Evolutionary conservation across 2,888 invertebrate genomes (phyloP), one percentile per base, ranked within the genome.

Genomic region (Sabellastarte sp.): DNA sequence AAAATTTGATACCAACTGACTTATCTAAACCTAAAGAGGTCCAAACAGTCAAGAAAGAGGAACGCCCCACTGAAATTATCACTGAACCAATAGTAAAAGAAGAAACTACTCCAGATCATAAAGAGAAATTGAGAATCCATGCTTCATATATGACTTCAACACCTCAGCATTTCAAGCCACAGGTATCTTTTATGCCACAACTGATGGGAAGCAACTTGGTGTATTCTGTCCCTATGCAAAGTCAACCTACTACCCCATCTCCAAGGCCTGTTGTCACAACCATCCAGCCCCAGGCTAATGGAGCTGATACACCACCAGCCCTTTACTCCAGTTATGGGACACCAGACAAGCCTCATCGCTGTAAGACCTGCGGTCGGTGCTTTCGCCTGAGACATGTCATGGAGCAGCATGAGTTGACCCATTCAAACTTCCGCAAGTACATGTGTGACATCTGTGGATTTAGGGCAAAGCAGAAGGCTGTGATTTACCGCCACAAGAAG

Each of bases 371-470:
- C 26, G 53, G 53, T n/a, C 10, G 26, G 5, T 26, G 53, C 20
- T 53, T 53, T 26, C 53, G 53, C 15, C 24, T 53, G 53, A 10
- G 53, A 24, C 53, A 53, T 26, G 26, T 53, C 4, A n/a, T 53
- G 26, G 26, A n/a, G 28, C 53, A 53, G 24, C 53, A 53, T 26
- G 53, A 53, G 26, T 26, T 53, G 28, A 26, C 26, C 53, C 53
- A 53, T 53, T 53, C 28, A 10, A 53, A 53, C 26, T 53, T 53
- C 20, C 10, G 53, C 15, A 10, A 10, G 24, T 53, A 53, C 53
- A 53, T n/a, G 26, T 53, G 53, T 26, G 53, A 53, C 53, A n/a
- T 53, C 26, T 53, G 53, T 53, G 53, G 53, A 5, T 53, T 53
- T 26, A 10, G 53, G 26, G 53, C 53, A 53, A 53, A 53, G 28